Evolutionary conservation across 1,140 invertebrate species (phyloP).

Genomic region (Lepidostoma basale): DNA sequence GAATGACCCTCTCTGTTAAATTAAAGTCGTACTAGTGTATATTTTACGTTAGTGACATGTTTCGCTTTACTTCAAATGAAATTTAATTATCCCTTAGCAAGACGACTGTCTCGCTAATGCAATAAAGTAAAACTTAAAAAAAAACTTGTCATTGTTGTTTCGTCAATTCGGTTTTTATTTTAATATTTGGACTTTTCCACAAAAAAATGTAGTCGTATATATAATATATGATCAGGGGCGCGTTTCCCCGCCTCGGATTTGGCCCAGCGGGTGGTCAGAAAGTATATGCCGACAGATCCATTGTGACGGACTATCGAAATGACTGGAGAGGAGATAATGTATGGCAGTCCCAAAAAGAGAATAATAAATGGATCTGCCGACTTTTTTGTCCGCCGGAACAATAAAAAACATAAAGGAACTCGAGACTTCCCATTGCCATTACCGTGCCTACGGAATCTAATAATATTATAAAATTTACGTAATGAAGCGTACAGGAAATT

Average conservation of each 20-base stretch:
- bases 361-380: neutral
- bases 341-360: slow-evolving; percentile 13
- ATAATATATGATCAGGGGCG: neutral
- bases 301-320: slow-evolving; percentile 29
- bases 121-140: too few species aligned
- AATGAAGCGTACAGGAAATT: too few species aligned
- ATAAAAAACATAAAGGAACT: neutral
- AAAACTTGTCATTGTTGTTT: neutral
- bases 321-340: slow-evolving; percentile 18
- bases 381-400: neutral
- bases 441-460: neutral
- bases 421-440: neutral
- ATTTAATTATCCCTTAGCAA: too few species aligned
- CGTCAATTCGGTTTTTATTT: neutral
- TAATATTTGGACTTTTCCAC: neutral
- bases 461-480: neutral
- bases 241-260: neutral
- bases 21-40: too few species aligned
- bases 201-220: neutral
- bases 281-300: slow-evolving; percentile 33
- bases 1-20: too few species aligned
- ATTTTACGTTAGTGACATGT: too few species aligned
- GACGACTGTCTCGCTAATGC: too few species aligned
- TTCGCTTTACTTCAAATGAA: too few species aligned
- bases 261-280: slow-evolving; percentile 30